These are phyloP conservation scores for Nyctalus aviator DNA, from an alignment of 2,797 vertebrate genomes.

Conservation along the genomic window DNA sequence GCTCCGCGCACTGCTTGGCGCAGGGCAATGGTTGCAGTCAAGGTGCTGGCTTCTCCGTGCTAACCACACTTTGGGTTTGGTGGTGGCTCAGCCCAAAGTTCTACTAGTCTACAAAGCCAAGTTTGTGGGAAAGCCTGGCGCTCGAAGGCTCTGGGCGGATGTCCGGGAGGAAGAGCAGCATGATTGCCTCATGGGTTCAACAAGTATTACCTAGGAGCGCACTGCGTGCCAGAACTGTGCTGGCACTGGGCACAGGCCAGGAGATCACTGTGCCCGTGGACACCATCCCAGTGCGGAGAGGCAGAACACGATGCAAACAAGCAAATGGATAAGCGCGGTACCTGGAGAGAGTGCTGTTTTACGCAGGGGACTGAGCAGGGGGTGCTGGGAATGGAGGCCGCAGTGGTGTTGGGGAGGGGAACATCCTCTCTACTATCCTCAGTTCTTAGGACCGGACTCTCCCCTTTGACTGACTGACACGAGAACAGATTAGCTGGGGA, in stretches of 20 bases:
- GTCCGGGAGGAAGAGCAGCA: neutral
- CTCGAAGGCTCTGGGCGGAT: neutral
- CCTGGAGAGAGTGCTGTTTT: neutral
- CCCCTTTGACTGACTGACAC: too few species aligned
- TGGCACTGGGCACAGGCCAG: neutral
- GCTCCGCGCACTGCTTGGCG: neutral
- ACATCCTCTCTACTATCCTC: neutral
- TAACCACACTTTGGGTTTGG: neutral
- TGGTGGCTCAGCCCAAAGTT: neutral
- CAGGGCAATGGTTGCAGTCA: too few species aligned
- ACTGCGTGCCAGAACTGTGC: neutral
- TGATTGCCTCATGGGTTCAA: neutral
- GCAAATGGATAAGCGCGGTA: neutral
- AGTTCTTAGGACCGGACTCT: neutral
- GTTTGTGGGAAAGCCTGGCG: neutral
- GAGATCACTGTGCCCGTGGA: neutral
- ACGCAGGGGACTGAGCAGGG: neutral
- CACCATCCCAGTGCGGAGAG: neutral
- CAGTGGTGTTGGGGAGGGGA: neutral
- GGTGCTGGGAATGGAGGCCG: neutral
- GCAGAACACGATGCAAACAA: neutral
- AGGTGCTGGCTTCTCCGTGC: neutral
- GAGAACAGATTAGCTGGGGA: neutral
- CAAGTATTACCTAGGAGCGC: neutral
- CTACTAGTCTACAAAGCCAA: neutral